Evolutionary conservation across 2,888 invertebrate genomes (phyloP), one percentile per base, ranked within the genome.

Genomic region (Eulithis prunata): DNA sequence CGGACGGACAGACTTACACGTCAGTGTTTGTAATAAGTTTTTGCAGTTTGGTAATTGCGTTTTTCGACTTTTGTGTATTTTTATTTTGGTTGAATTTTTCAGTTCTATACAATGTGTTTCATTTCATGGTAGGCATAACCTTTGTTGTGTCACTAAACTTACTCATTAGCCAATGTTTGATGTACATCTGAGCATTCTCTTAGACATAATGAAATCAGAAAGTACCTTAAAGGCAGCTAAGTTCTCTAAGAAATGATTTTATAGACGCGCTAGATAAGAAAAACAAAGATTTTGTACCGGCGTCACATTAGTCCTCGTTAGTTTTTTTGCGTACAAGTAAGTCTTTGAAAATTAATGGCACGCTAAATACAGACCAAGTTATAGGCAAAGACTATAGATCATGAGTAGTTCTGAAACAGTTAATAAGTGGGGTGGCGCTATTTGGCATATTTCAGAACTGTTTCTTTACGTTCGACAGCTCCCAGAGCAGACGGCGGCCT

Each of bases 401-500:
- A 61, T 61, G 70, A 71, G 57, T 72, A 63, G 57, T 69, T 71
- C 61, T 65, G 71, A 71, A 73, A 71, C 65, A 73, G 76, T 75
- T 77, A 71, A 77, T 82, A 81, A 82, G 83, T 78, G 81, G 79
- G 55, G 61, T 78, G 54, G 54, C 13, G 75, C 75, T 83, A 79
- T 83, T 83, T 81, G 76, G 75, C 76, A 80, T 83, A 85, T 85
- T 84, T 82, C 75, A 79, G 75, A 77, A 83, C 78, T 83, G 82
- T 85, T 89, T 87, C 86, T 88, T 88, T 85, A 77, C 76, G 75
- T 86, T 85, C 85, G 86, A 86, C 85, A 85, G 85, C 74, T 77
- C 61, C 53, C 64, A 57, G 72, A 71, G 76, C 75, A 69, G 73
- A 68, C 74, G 75, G 72, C 57, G 70, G 70, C 65, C 47, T 54